A percentile compares a stretch with the other conserved stretches of the same genome.
Conservation (phyloP, 2,113 vertebrate genomes). For the Microcebus murinus region DNA sequence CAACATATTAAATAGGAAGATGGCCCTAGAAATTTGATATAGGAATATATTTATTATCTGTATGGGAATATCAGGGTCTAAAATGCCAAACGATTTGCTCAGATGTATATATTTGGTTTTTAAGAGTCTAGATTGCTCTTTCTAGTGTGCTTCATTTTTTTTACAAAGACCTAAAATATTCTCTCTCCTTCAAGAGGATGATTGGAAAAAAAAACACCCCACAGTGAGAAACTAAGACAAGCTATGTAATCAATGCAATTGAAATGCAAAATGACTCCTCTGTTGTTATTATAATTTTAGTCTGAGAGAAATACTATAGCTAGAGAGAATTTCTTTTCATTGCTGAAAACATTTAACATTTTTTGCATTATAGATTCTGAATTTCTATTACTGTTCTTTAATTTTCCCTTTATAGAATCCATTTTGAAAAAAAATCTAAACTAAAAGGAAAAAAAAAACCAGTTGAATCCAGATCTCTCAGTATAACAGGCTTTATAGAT, state of each 20-base stretch:
- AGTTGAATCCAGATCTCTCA: neutral
- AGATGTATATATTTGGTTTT: neutral
- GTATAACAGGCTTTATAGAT: neutral
- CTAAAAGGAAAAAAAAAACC: accelerated
- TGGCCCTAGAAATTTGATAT: neutral
- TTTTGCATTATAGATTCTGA: neutral
- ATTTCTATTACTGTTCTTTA: neutral
- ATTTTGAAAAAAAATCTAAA: neutral
- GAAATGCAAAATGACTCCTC: neutral
- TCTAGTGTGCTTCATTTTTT: neutral
- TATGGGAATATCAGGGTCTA: neutral
- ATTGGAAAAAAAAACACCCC: neutral
- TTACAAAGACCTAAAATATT: neutral
- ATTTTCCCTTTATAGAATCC: neutral
- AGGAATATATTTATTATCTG: neutral
- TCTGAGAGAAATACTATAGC: accelerated
- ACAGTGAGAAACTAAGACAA: neutral
- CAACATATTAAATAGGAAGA: neutral
- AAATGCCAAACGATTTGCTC: neutral
- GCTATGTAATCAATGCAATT: neutral
- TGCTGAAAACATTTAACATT: neutral
- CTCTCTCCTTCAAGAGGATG: neutral
- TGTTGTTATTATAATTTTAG: no score
- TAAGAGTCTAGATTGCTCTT: neutral
- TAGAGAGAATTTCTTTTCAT: neutral